phyloP scores from a whole-genome alignment of 2,797 vertebrate genomes.

The Rhinatrema bivittatum region DNA sequence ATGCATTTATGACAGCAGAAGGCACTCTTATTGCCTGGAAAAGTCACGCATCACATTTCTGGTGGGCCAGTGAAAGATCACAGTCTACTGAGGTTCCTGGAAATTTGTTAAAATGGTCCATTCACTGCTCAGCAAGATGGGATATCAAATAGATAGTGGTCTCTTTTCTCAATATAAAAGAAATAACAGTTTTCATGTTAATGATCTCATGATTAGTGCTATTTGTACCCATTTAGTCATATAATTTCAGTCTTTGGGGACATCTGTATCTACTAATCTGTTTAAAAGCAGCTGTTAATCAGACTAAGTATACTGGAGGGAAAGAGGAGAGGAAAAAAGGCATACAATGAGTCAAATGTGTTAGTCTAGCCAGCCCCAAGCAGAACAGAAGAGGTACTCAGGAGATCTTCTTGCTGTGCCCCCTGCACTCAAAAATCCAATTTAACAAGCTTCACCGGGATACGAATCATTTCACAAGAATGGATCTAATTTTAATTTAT shows the following conservation, averaged over 20 bases:
- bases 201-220: conserved; percentile 25
- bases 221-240: conserved; percentile 33
- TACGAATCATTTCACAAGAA: conserved; percentile 16
- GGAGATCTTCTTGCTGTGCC: no score
- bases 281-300: conserved; percentile 39
- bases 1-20: no score
- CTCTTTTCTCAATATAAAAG: no score
- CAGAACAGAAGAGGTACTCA: not conserved
- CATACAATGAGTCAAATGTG: conserved; percentile 11
- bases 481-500: not conserved
- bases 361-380: not conserved
- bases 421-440: not conserved
- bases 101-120: no score
- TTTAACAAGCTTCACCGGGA: not conserved
- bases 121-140: no score
- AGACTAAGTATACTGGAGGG: conserved; percentile 23
- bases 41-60: no score
- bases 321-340: conserved; percentile 25
- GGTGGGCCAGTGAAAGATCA: no score
- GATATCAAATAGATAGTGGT: no score
- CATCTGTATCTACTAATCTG: conserved; percentile 28
- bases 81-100: no score
- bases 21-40: no score
- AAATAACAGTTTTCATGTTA: conserved; percentile 10
- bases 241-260: conserved; percentile 21